phyloP scores from a whole-genome alignment of 2,888 invertebrate species.

The Dasysyrphus tricinctus region DNA sequence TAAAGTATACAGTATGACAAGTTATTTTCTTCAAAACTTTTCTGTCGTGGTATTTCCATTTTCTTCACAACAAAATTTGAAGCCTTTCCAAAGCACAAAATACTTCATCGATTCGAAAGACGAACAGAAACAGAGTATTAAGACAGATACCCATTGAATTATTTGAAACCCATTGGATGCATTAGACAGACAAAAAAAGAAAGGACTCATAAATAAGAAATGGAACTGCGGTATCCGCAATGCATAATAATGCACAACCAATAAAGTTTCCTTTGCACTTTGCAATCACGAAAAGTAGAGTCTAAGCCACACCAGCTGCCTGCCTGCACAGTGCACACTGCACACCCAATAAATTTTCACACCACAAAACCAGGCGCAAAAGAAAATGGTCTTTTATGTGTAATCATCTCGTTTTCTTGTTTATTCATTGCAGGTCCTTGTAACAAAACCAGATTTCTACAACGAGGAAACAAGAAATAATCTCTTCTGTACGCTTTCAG shows the following conservation, averaged over 20 bases:
- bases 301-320: not conserved
- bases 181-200: not conserved
- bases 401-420: constrained; percentile 16
- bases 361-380: not conserved
- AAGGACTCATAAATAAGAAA: constrained; percentile 45
- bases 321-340: not conserved
- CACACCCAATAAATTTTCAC: not conserved
- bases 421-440: constrained; percentile 88
- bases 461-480: constrained; percentile 97
- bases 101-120: constrained; percentile 14
- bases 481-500: constrained; percentile 95
- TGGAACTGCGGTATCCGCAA: constrained; percentile 14
- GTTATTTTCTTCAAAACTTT: not conserved
- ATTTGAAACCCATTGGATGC: not conserved
- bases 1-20: not conserved
- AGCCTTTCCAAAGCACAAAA: not conserved
- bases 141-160: constrained; percentile 13
- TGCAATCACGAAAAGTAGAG: not conserved
- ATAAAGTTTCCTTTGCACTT: constrained; percentile 12
- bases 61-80: not conserved
- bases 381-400: not conserved
- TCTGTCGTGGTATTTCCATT: not conserved
- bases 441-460: constrained; percentile 99
- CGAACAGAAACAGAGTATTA: constrained; percentile 11
- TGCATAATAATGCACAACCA: constrained; percentile 42